A percentile compares a stretch with the other conserved stretches of the same genome.
phyloP scores from a whole-genome alignment of 2,113 vertebrate species.

The Raja brachyura region DNA sequence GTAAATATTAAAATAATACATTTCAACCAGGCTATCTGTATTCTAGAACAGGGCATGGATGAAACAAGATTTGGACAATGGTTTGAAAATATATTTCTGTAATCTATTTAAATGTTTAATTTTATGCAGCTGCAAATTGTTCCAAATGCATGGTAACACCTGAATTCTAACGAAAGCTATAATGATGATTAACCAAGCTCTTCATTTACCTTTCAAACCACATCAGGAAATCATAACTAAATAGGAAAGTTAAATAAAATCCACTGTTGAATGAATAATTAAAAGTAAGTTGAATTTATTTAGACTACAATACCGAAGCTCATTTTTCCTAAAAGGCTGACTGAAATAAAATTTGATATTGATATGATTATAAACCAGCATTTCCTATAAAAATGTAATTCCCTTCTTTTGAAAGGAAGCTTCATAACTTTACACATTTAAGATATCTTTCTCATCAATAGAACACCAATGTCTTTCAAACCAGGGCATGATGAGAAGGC shows the following conservation, averaged over 20 bases:
- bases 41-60: neutral
- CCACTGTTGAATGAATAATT: neutral
- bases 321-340: neutral
- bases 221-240: neutral
- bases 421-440: neutral
- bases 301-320: neutral
- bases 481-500: too few relatives aligned
- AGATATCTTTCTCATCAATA: neutral
- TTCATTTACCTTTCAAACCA: neutral
- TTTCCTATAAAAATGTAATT: neutral
- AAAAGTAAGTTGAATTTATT: neutral
- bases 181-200: neutral
- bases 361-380: neutral
- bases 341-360: neutral
- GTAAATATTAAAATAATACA: neutral
- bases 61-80: neutral
- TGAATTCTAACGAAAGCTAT: neutral
- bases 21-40: neutral
- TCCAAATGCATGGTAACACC: neutral
- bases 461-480: neutral
- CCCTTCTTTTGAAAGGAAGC: neutral
- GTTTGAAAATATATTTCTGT: neutral
- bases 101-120: neutral
- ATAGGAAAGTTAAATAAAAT: neutral
- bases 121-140: neutral